Evolutionary conservation across 2,888 invertebrate species (phyloP).

Genomic region (Limnephilus lunatus): DNA sequence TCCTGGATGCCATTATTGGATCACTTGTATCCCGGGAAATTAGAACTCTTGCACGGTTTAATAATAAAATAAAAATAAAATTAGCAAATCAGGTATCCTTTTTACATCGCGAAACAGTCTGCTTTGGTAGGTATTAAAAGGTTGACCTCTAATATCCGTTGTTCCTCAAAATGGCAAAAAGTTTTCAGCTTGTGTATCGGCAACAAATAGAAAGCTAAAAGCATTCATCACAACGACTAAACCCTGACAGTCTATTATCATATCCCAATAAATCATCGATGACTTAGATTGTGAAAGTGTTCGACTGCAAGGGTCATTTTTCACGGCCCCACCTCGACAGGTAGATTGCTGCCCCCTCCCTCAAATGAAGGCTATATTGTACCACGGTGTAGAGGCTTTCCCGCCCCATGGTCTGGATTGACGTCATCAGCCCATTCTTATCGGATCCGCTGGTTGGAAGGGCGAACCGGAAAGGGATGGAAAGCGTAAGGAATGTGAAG

Average conservation of each 20-base stretch:
- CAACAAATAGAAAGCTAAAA: neutral
- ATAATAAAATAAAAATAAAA: no score
- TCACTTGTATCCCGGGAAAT: no score
- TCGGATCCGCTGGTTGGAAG: constrained; percentile 12
- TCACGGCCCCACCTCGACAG: constrained; percentile 17
- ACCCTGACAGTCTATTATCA: neutral
- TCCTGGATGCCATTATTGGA: no score
- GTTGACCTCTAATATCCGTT: no score
- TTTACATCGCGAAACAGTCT: no score
- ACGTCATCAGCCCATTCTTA: constrained; percentile 42
- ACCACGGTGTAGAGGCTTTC: neutral
- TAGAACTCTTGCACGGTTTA: no score
- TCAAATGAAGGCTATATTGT: neutral
- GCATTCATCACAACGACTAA: neutral
- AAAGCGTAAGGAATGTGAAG: neutral
- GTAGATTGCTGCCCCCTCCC: neutral
- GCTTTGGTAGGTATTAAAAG: no score
- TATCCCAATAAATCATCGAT: neutral
- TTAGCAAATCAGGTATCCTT: no score
- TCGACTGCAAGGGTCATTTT: neutral
- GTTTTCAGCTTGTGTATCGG: neutral
- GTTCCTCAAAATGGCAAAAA: no score
- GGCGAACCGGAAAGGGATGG: neutral
- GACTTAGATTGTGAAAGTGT: neutral
- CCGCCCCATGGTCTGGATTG: neutral